Percentiles rank a stretch among this genome's conserved stretches.
Evolutionary conservation across 1,140 invertebrate genomes (phyloP).

Genomic region (Drosophila albomicans): DNA sequence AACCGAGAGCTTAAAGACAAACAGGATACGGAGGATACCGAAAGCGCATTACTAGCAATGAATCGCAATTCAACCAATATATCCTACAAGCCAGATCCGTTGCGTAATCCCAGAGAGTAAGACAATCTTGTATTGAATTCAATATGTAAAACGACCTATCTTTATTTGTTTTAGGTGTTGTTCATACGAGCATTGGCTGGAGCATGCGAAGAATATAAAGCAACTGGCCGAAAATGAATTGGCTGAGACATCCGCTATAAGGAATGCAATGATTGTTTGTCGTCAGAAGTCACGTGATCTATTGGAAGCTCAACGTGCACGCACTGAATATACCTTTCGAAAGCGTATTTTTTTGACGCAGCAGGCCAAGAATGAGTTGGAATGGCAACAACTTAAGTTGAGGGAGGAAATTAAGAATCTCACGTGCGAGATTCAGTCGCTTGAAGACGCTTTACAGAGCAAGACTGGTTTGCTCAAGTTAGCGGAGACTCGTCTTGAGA

Average conservation of each 20-base stretch:
- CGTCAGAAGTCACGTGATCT: constrained; percentile 91
- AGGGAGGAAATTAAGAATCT: constrained; percentile 93
- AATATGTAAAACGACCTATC: neutral
- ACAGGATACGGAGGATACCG: constrained; percentile 91
- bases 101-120: constrained; percentile 90
- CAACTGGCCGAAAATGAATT: constrained; percentile 91
- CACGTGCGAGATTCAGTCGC: constrained; percentile 88
- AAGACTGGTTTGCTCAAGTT: constrained; percentile 90
- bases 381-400: constrained; percentile 95
- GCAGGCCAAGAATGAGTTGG: constrained; percentile 92
- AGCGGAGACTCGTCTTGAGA: constrained; percentile 90
- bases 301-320: constrained; percentile 90
- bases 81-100: constrained; percentile 92
- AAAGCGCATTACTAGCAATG: constrained; percentile 90
- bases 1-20: constrained; percentile 92
- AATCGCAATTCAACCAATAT: constrained; percentile 91
- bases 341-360: constrained; percentile 94
- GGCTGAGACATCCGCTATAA: constrained; percentile 89
- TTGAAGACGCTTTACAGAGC: constrained; percentile 89
- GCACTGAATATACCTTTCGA: constrained; percentile 92
- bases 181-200: constrained; percentile 92
- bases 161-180: constrained; percentile 82
- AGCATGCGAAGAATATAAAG: constrained; percentile 91
- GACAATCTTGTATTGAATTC: neutral
- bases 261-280: constrained; percentile 91